These are phyloP conservation scores for Palaemon carinicauda DNA, from an alignment of 1,140 invertebrate genomes.

Conservation along the genomic window DNA sequence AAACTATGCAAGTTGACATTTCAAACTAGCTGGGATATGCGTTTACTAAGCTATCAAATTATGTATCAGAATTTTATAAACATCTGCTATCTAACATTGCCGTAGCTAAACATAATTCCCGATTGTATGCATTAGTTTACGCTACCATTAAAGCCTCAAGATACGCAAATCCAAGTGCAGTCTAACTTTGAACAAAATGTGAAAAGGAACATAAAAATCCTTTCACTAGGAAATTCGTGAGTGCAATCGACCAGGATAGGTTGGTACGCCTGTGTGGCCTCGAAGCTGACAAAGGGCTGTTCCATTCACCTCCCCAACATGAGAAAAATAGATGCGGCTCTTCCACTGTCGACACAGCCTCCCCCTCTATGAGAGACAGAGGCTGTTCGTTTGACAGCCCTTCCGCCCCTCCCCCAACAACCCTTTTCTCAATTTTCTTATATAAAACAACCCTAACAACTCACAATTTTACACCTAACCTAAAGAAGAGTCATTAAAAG, in stretches of 20 bases:
- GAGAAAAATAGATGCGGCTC: constrained; percentile 55
- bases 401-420: neutral
- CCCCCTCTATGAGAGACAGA: neutral
- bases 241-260: neutral
- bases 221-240: neutral
- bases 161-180: no score
- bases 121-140: no score
- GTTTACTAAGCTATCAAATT: no score
- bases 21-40: no score
- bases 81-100: no score
- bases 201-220: neutral
- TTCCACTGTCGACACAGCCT: neutral
- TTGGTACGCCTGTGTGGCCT: constrained; percentile 44
- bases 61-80: no score
- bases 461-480: no score
- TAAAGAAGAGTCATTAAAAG: no score
- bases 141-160: no score
- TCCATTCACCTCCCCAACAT: constrained; percentile 36
- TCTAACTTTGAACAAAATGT: neutral
- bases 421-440: neutral
- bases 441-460: neutral
- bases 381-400: constrained; percentile 39
- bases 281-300: constrained; percentile 52
- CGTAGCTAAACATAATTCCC: no score
- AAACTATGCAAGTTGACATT: no score